Evolutionary conservation across 2,113 vertebrate species (phyloP).

Genomic region (Scolopax mira): DNA sequence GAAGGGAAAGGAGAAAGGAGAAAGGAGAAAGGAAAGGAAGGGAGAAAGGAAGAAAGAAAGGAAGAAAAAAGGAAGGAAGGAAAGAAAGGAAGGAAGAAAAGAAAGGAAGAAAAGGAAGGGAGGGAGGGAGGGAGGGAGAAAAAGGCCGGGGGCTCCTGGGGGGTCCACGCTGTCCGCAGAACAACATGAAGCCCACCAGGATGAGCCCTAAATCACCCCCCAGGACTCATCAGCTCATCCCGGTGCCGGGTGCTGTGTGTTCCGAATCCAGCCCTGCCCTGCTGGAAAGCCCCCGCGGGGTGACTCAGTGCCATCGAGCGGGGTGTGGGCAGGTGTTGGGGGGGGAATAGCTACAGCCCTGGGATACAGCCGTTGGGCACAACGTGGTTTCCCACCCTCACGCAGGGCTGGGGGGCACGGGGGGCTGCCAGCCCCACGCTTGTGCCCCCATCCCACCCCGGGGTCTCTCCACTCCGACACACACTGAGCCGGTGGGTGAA

Average conservation of each 20-base stretch:
- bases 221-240: neutral
- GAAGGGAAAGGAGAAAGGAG: too few species aligned
- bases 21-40: too few species aligned
- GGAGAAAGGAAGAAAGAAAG: too few species aligned
- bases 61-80: too few species aligned
- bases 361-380: neutral
- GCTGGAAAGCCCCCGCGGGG: constrained; percentile 10
- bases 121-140: neutral
- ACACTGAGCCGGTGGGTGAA: rapidly evolving
- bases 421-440: neutral
- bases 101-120: neutral
- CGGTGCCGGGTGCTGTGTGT: neutral
- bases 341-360: constrained; percentile 14
- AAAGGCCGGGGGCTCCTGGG: too few species aligned
- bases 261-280: neutral
- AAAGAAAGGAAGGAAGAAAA: too few species aligned
- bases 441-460: rapidly evolving
- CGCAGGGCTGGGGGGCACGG: rapidly evolving
- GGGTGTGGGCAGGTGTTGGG: constrained; percentile 46
- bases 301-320: neutral
- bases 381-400: neutral
- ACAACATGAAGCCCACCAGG: neutral
- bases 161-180: neutral
- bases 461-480: neutral
- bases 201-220: too few species aligned